Evolutionary conservation across 2,113 vertebrate species (phyloP), one percentile per base, ranked within the genome.

Genomic region (Gymnogyps californianus): DNA sequence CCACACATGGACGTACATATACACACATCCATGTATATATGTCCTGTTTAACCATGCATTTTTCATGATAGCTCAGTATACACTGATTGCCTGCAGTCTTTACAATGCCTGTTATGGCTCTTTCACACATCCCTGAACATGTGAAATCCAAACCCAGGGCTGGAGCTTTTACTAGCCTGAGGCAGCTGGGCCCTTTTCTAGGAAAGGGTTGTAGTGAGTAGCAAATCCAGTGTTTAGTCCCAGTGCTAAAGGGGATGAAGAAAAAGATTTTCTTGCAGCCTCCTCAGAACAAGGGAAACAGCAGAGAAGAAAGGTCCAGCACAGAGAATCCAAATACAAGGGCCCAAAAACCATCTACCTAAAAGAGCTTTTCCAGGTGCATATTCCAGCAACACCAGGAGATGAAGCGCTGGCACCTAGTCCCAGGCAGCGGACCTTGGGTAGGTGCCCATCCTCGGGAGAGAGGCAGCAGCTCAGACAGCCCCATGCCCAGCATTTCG

Each of bases 11-110:
- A 34, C 1, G 2, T 65, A 24, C 18, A 34, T 11, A 18, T 7
- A 49, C 2, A 51, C 7, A 34, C 8, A 1, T 4, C 0, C 5
- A 34, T 3, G 40, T 11, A 52, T 12, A 42, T 36, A 11, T 22
- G 22, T 18, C 29, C 28, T 4, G 0, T 66, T 26, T 67, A 31
- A 78, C 17, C 1, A 2, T 82, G 75, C 1, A 12, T 67, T 79
- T 79, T 69, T 38, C 32, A 16, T 38, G 40, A 13, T 24, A 64
- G 34, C 13, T 58, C 72, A 71, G 16, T 34, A 42, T 28, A 49
- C 20, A 13, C 5, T 38, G 18, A 32, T 17, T 67, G 36, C 24
- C 34, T 76, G 24, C 11, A 36, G 19, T 59, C 58, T 61, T 92
- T 57, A 31, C 25, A 46, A 40, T 38, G 34, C 21, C 59, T 32